Evolutionary conservation across 2,888 invertebrate species (phyloP).

Genomic region (Agrochola circellaris): DNA sequence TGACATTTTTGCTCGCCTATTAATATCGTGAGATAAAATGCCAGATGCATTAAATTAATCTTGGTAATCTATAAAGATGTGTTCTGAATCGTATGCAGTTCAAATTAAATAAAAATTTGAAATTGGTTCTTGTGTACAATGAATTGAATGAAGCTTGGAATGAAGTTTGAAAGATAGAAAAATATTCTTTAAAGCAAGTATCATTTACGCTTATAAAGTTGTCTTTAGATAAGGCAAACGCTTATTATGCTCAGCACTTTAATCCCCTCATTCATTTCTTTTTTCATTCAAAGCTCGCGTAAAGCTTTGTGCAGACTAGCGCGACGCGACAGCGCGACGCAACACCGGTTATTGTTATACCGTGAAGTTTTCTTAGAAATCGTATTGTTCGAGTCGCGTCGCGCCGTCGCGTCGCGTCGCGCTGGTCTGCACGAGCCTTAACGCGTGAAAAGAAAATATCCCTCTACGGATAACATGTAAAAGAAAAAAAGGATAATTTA

Average conservation of each 20-base stretch:
- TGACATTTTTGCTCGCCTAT: conserved; percentile 57
- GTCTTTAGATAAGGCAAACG: neutral
- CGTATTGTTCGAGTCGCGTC: too few relatives aligned
- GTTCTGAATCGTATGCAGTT: conserved; percentile 13
- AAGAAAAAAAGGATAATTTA: conserved; percentile 47
- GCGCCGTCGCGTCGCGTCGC: too few relatives aligned
- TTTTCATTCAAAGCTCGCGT: conserved; percentile 1
- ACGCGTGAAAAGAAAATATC: conserved; percentile 15
- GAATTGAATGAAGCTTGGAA: conserved; percentile 8
- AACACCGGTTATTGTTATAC: too few relatives aligned
- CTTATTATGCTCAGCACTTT: neutral
- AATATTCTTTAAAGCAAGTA: neutral
- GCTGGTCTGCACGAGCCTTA: too few relatives aligned
- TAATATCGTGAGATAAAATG: conserved; percentile 55
- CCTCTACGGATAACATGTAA: neutral
- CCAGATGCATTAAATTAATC: conserved; percentile 57
- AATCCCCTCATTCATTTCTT: neutral
- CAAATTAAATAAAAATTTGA: neutral
- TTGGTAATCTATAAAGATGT: conserved; percentile 22
- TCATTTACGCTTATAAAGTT: neutral
- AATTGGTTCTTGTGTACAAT: neutral
- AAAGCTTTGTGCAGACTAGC: too few relatives aligned
- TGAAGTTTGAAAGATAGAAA: neutral
- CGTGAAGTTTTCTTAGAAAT: too few relatives aligned
- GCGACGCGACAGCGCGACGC: too few relatives aligned